These are phyloP conservation scores for Cacoxenus indagator DNA, from an alignment of 2,888 invertebrate genomes.

Conservation along the genomic window DNA sequence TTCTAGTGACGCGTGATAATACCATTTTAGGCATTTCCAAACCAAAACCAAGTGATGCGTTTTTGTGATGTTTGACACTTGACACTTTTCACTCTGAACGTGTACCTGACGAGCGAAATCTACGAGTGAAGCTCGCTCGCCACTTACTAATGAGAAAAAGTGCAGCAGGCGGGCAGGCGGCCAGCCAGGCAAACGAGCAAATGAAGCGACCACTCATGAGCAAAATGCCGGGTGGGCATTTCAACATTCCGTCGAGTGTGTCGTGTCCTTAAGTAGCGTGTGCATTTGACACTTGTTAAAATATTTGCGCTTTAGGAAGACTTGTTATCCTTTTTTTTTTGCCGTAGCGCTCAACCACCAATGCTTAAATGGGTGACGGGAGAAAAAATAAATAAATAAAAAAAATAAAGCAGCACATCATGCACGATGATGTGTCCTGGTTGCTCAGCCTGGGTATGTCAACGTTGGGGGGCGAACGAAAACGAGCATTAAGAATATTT, in stretches of 20 bases:
- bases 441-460: no score
- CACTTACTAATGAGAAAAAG: constrained; percentile 13
- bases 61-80: no score
- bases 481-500: constrained; percentile 52
- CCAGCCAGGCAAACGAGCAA: neutral
- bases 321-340: constrained; percentile 44
- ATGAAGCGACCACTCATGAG: neutral
- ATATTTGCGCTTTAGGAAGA: constrained; percentile 68
- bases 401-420: constrained; percentile 10
- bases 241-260: neutral
- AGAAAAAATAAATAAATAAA: neutral
- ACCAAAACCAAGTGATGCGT: no score
- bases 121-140: neutral
- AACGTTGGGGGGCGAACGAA: no score
- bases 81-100: no score
- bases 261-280: constrained; percentile 67
- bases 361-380: neutral
- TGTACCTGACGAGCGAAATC: neutral
- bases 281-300: constrained; percentile 72
- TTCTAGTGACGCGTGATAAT: no score
- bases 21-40: no score
- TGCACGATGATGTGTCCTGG: constrained; percentile 21
- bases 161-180: constrained; percentile 8
- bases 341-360: neutral
- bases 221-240: neutral